A percentile compares a stretch with the other conserved stretches of the same genome.
Evolutionary conservation across 2,113 vertebrate genomes (phyloP).

Genomic region (Stigmatopora argus): DNA sequence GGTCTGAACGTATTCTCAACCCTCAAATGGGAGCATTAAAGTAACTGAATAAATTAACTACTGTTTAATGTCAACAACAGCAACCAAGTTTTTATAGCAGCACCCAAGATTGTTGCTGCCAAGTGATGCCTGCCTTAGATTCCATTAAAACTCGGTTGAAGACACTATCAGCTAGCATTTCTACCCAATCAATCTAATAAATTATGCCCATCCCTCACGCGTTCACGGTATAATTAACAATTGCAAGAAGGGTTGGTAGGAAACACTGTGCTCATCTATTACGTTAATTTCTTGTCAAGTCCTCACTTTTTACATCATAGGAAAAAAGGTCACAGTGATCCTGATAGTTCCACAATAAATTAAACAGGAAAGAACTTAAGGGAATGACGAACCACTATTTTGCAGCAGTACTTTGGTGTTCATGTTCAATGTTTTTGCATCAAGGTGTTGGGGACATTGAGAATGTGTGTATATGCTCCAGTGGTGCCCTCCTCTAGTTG

Average conservation of each 20-base stretch:
- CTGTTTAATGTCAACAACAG: neutral
- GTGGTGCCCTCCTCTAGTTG: constrained; percentile 17
- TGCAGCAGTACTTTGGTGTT: neutral
- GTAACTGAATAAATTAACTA: too few relatives aligned
- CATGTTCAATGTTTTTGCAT: constrained; percentile 4
- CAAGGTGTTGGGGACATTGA: constrained; percentile 18
- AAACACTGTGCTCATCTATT: neutral
- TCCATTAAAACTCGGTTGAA: neutral
- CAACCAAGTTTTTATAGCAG: neutral
- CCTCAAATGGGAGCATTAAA: too few relatives aligned
- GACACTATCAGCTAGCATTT: neutral
- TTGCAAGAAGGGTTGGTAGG: neutral
- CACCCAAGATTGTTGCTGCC: neutral
- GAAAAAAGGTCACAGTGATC: neutral
- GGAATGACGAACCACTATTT: neutral
- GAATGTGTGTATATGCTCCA: constrained; percentile 20
- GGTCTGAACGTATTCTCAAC: too few relatives aligned
- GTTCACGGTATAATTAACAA: neutral
- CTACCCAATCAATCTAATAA: neutral
- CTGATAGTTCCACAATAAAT: neutral
- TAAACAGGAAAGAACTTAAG: constrained; percentile 6
- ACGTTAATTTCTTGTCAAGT: neutral
- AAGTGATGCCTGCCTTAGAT: neutral
- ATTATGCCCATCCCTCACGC: neutral
- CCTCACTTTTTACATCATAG: neutral